These are phyloP conservation scores for Magallana ariakensis DNA, from an alignment of 1,140 invertebrate species.

Conservation along the genomic window DNA sequence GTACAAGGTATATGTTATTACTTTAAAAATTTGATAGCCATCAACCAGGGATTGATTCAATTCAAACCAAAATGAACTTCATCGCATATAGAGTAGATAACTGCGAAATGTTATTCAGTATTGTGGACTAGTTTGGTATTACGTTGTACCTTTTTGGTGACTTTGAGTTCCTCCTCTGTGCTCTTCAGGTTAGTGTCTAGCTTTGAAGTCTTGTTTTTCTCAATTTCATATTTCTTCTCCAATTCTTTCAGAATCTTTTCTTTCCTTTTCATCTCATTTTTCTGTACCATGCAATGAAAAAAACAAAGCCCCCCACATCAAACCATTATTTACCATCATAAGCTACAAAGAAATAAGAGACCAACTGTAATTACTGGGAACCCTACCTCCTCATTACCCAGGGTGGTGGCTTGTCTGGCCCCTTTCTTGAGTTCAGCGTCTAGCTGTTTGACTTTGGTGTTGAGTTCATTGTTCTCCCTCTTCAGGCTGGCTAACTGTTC, in stretches of 20 bases:
- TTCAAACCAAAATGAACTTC: too few species aligned
- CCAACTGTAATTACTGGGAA: background rate
- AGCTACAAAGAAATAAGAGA: background rate
- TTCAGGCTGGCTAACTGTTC: conserved; percentile 68
- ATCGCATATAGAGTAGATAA: too few species aligned
- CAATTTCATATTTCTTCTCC: conserved; percentile 73
- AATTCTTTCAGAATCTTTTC: conserved; percentile 78
- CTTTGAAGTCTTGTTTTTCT: conserved; percentile 67
- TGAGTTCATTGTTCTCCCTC: conserved; percentile 72
- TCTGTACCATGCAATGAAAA: conserved; percentile 49
- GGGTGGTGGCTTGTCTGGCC: conserved; percentile 47
- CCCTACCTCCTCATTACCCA: conserved; percentile 62
- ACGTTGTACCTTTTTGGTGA: conserved; percentile 61
- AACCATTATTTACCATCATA: background rate
- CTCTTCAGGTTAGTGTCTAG: conserved; percentile 69
- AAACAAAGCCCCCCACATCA: background rate
- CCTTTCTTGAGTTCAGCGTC: conserved; percentile 69
- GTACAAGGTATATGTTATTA: background rate
- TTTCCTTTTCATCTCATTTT: conserved; percentile 67
- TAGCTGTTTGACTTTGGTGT: conserved; percentile 69
- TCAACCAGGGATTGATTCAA: too few species aligned
- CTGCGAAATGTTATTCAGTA: too few species aligned
- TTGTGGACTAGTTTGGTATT: too few species aligned
- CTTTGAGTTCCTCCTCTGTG: conserved; percentile 70
- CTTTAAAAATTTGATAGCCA: too few species aligned